Conservation (phyloP, 2,888 invertebrate species). For the Lasioglossum marginatum region DNA sequence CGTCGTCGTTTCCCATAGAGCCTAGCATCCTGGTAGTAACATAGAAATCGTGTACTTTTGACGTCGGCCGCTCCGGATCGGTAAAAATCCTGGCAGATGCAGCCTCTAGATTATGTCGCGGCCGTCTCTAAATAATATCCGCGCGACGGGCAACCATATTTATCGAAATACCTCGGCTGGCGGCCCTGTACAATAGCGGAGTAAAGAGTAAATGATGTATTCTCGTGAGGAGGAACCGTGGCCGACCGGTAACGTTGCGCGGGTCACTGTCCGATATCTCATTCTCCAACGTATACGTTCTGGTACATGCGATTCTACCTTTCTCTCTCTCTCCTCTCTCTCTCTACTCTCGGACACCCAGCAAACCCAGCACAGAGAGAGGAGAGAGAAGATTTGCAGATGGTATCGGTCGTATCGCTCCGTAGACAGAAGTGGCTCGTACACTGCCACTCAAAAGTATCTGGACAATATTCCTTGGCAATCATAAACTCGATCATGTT, state of each 20-base stretch:
- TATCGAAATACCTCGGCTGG: constrained; percentile 56
- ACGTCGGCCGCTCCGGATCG: background rate
- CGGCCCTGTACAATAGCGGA: constrained; percentile 57
- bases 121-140: constrained; percentile 52
- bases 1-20: background rate
- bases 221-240: constrained; percentile 48
- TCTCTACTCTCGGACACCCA: background rate
- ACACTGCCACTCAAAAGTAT: background rate
- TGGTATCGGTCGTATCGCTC: constrained; percentile 64
- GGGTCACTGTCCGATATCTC: constrained; percentile 74
- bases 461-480: background rate
- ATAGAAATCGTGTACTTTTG: constrained; percentile 15
- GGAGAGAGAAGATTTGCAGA: constrained; percentile 62
- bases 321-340: constrained; percentile 10
- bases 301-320: constrained; percentile 58
- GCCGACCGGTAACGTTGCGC: constrained; percentile 62
- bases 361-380: constrained; percentile 10
- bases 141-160: constrained; percentile 48
- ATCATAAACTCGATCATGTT: background rate
- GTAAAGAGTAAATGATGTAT: constrained; percentile 67
- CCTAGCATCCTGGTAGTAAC: background rate
- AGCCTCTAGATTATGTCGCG: constrained; percentile 43
- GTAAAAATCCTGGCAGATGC: constrained; percentile 1
- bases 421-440: constrained; percentile 62
- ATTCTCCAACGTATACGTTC: constrained; percentile 63